Evolutionary conservation across 2,113 vertebrate species (phyloP), one percentile per base, ranked within the genome.

Genomic region (Megaleporinus macrocephalus): DNA sequence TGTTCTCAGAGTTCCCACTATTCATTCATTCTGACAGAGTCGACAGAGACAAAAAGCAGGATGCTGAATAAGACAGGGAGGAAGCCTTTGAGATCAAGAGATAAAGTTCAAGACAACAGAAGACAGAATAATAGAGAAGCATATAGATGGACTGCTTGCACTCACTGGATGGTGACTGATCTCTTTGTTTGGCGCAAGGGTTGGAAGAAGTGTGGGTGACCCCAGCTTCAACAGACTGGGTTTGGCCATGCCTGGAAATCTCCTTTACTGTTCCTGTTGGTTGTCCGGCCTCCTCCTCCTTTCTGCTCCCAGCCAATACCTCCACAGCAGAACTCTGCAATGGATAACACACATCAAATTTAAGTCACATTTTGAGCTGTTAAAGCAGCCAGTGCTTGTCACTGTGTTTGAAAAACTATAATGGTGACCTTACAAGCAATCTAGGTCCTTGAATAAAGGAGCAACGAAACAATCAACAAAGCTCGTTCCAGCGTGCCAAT

Each of bases 91-190:
- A 27, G n/a, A 12, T 53, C n/a, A 15, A 72, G 61, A 14, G 26
- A 15, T 33, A 26, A 41, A 44, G 63, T 29, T 59, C 24, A 41
- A 11, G 22, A 76, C 3, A 15, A 15, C 44, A 41, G 18, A 53
- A 29, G 27, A 66, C 15, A 24, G 9, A 73, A 44, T 44, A 44
- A 44, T 1, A 11, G 41, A 44, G 9, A 10, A 44, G 41, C 11
- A 44, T 26, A 33, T 49, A 24, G 24, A 78, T 55, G 41, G 10
- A 70, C 2, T 49, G 63, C 53, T 27, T 0, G 62, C n/a, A 93
- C 94, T 95, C 82, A 95, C 94, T 90, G 87, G 92, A 88, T 82
- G 75, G 86, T 70, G 89, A 89, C 47, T 7, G 66, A 36, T 93
- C 91, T 80, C 87, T 87, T 41, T 93, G 92, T 55, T 90, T 51